Conservation (phyloP, 2,113 vertebrate species). For the Tupaia chinensis region DNA sequence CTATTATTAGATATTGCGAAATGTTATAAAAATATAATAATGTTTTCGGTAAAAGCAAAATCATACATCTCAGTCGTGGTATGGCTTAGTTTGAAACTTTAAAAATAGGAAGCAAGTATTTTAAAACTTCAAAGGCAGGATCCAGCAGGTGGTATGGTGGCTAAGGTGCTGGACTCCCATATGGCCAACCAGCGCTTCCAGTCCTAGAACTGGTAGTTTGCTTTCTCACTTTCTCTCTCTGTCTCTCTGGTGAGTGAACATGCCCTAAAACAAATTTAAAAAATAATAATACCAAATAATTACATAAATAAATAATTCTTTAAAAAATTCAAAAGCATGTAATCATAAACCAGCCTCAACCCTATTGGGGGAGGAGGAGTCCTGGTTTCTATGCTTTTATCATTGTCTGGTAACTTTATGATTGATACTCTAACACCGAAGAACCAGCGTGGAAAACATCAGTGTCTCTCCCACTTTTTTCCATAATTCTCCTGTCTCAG, state of each 20-base stretch:
- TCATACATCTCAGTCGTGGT: neutral
- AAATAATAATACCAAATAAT: too few species aligned
- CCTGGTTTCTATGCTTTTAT: neutral
- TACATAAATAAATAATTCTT: neutral
- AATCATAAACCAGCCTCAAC: neutral
- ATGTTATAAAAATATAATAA: neutral
- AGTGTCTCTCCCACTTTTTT: neutral
- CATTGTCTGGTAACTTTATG: neutral
- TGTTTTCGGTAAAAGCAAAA: neutral
- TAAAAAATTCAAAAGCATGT: neutral
- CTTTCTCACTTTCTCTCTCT: too few species aligned
- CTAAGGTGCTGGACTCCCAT: too few species aligned
- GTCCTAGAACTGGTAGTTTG: too few species aligned
- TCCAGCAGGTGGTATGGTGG: too few species aligned
- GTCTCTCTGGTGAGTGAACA: too few species aligned
- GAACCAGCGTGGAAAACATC: neutral
- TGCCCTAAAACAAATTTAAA: too few species aligned
- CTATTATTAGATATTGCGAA: neutral
- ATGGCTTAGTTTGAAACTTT: neutral
- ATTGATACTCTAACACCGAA: neutral
- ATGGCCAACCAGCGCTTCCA: too few species aligned
- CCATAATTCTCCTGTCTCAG: neutral
- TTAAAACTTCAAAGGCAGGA: too few species aligned
- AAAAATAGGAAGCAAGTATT: neutral
- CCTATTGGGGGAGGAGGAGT: accelerated